Evolutionary conservation across 2,888 invertebrate species (phyloP).

Genomic region (Acleris literana): DNA sequence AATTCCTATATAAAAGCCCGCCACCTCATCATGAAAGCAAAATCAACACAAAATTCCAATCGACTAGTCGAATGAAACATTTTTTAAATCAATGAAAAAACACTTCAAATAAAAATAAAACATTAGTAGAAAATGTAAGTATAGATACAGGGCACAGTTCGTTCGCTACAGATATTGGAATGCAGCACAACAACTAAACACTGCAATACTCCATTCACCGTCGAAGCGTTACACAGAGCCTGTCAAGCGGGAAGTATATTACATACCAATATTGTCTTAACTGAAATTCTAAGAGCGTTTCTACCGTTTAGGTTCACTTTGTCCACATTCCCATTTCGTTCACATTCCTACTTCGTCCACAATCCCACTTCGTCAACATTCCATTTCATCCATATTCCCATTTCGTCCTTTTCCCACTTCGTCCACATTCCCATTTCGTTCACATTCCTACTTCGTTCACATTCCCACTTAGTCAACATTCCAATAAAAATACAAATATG

Average conservation of each 20-base stretch:
- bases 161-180: conserved; percentile 43
- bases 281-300: conserved; percentile 19
- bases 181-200: conserved; percentile 56
- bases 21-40: conserved; percentile 21
- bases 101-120: conserved; percentile 39
- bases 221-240: conserved; percentile 62
- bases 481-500: too few relatives aligned
- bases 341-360: too few relatives aligned
- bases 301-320: too few relatives aligned
- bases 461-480: too few relatives aligned
- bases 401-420: too few relatives aligned
- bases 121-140: conserved; percentile 57
- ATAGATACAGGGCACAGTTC: conserved; percentile 34
- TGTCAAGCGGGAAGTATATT: conserved; percentile 45
- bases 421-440: too few relatives aligned
- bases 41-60: not conserved
- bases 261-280: conserved; percentile 36
- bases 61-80: conserved; percentile 28
- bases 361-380: too few relatives aligned
- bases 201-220: conserved; percentile 64
- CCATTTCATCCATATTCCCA: too few relatives aligned
- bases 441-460: too few relatives aligned
- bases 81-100: conserved; percentile 42
- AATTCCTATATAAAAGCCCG: conserved; percentile 19
- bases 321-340: too few relatives aligned